phyloP scores from a whole-genome alignment of 2,797 vertebrate species.

The Taenioides sp. region DNA sequence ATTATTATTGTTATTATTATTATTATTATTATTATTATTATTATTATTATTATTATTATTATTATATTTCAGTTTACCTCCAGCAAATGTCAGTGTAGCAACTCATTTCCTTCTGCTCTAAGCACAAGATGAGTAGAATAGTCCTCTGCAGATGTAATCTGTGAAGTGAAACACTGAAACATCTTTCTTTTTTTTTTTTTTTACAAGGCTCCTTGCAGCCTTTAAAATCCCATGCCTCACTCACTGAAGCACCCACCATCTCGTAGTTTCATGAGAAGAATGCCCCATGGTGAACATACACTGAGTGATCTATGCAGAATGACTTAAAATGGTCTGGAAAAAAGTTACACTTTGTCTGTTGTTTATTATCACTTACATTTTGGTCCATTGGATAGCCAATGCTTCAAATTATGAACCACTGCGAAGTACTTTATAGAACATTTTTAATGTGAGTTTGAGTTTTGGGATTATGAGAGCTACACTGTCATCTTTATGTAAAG shows the following conservation, averaged over 20 bases:
- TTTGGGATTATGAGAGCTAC: constrained; percentile 39
- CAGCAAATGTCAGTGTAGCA: constrained; percentile 64
- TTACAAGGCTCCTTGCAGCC: constrained; percentile 27
- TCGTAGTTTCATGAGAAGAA: constrained; percentile 46
- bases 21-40: constrained; percentile 30
- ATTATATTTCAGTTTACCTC: constrained; percentile 37
- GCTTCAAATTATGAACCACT: constrained; percentile 20
- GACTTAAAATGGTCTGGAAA: constrained; percentile 31
- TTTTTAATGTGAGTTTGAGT: constrained; percentile 44
- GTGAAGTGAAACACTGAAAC: constrained; percentile 20
- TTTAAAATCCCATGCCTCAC: constrained; percentile 46
- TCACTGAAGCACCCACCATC: constrained; percentile 63
- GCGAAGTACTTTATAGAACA: constrained; percentile 32
- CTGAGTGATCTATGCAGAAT: constrained; percentile 70
- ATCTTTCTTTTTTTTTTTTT: constrained; percentile 23
- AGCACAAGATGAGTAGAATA: constrained; percentile 53
- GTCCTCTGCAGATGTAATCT: constrained; percentile 47
- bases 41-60: constrained; percentile 27
- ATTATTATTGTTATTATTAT: constrained; percentile 30
- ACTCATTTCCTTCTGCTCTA: constrained; percentile 47
- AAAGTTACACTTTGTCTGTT: constrained; percentile 37
- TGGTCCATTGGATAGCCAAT: constrained; percentile 33
- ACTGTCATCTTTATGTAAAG: constrained; percentile 40
- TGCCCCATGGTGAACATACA: constrained; percentile 47
- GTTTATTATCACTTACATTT: constrained; percentile 23